Evolutionary conservation across 2,113 vertebrate genomes (phyloP).

Genomic region (Hippocampus mohnikei): DNA sequence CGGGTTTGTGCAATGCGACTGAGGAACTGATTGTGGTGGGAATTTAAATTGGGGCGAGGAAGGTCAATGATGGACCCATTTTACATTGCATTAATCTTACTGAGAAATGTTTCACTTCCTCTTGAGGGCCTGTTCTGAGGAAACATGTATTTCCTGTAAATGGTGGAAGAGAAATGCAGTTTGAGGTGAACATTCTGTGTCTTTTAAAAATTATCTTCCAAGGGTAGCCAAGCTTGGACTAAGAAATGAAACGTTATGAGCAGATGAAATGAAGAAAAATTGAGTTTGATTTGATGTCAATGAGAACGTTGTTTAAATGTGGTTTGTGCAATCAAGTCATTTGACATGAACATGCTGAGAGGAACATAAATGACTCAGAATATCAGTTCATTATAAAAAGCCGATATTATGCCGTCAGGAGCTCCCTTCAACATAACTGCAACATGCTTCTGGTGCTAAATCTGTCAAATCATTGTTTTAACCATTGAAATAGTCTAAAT

Average conservation of each 20-base stretch:
- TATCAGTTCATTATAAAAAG: too few relatives aligned
- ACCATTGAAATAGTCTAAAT: too few relatives aligned
- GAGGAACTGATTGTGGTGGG: conserved; percentile 9
- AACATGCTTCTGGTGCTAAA: too few relatives aligned
- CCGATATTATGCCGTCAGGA: too few relatives aligned
- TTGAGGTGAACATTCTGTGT: not conserved
- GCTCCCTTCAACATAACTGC: too few relatives aligned
- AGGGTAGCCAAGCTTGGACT: not conserved
- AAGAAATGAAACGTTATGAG: not conserved
- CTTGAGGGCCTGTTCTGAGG: not conserved
- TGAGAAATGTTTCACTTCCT: not conserved
- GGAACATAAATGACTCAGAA: too few relatives aligned
- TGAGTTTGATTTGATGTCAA: too few relatives aligned
- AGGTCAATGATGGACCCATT: not conserved
- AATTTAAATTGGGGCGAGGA: not conserved
- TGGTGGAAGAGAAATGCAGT: not conserved
- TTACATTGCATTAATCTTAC: not conserved
- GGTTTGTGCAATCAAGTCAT: too few relatives aligned
- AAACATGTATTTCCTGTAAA: conserved; percentile 1
- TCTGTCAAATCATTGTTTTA: too few relatives aligned
- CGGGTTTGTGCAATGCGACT: not conserved
- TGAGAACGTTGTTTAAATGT: too few relatives aligned
- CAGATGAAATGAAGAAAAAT: not conserved
- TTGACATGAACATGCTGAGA: too few relatives aligned
- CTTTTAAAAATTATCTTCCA: too few relatives aligned